Percentiles rank a stretch among this genome's conserved stretches.
These are phyloP conservation scores for Drosophila cracens DNA, from an alignment of 2,888 invertebrate species.

Conservation along the genomic window DNA sequence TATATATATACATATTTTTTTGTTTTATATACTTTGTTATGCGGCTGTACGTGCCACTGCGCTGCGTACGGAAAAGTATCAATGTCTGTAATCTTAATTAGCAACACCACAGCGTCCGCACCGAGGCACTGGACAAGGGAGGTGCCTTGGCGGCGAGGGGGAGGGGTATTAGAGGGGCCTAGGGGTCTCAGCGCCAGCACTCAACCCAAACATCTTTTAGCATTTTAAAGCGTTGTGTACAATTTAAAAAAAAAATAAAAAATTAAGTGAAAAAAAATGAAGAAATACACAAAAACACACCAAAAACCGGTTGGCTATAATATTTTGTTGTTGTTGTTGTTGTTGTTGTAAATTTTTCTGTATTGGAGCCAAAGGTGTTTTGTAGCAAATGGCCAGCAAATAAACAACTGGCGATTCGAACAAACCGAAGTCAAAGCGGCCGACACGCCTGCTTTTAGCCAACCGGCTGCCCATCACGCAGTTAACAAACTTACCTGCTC, in stretches of 20 bases:
- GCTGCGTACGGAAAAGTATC: constrained; percentile 70
- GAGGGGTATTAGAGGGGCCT: constrained; percentile 6
- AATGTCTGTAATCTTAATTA: constrained; percentile 79
- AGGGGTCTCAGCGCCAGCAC: constrained; percentile 50
- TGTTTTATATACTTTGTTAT: constrained; percentile 30
- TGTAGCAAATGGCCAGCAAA: constrained; percentile 73
- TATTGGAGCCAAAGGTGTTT: constrained; percentile 65
- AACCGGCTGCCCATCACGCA: constrained; percentile 53
- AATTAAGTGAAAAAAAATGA: constrained; percentile 32
- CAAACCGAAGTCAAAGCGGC: constrained; percentile 53
- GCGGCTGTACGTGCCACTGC: constrained; percentile 67
- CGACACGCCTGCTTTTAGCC: constrained; percentile 63
- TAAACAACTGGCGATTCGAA: constrained; percentile 61
- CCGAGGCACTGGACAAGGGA: constrained; percentile 5
- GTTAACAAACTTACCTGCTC: constrained; percentile 35
- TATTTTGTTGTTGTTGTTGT: constrained; percentile 28
- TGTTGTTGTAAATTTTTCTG: constrained; percentile 4
- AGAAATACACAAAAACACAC: constrained; percentile 23
- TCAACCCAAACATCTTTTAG: constrained; percentile 72
- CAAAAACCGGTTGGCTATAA: constrained; percentile 61
- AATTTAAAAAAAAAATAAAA: constrained; percentile 43
- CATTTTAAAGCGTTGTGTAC: constrained; percentile 72
- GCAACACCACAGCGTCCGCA: constrained; percentile 67
- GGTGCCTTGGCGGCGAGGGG: constrained; percentile 8
- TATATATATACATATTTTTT: not conserved